Conservation (phyloP, 2,113 vertebrate genomes). For the Spilogale gracilis region DNA sequence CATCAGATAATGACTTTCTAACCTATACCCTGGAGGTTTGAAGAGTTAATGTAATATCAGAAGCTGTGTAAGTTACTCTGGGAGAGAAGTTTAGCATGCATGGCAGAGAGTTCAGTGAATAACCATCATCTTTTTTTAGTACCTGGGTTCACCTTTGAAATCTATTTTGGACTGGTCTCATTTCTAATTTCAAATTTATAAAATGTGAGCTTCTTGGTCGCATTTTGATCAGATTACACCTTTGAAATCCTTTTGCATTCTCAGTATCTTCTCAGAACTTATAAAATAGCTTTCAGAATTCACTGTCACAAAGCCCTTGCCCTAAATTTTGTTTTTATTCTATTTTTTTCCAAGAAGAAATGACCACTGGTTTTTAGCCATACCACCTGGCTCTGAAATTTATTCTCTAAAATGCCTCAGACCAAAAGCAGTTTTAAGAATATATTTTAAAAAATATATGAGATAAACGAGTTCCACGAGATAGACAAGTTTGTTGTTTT, state of each 20-base stretch:
- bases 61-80: constrained; percentile 25
- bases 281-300: constrained; percentile 41
- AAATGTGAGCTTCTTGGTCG: constrained; percentile 29
- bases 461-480: neutral
- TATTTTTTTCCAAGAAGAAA: constrained; percentile 55
- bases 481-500: neutral
- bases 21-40: constrained; percentile 36
- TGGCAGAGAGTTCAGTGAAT: neutral
- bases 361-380: neutral
- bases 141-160: constrained; percentile 19
- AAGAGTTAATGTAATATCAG: constrained; percentile 48
- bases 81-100: constrained; percentile 25
- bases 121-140: neutral
- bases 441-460: neutral
- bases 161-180: constrained; percentile 32
- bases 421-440: neutral
- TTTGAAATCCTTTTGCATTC: neutral
- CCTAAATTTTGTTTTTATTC: constrained; percentile 33
- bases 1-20: constrained; percentile 9
- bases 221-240: neutral
- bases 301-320: neutral
- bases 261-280: neutral
- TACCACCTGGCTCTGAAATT: neutral
- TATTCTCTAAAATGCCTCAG: constrained; percentile 12
- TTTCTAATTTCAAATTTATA: constrained; percentile 41